Conservation (phyloP, 2,113 vertebrate genomes). For the Xerus inauris region DNA sequence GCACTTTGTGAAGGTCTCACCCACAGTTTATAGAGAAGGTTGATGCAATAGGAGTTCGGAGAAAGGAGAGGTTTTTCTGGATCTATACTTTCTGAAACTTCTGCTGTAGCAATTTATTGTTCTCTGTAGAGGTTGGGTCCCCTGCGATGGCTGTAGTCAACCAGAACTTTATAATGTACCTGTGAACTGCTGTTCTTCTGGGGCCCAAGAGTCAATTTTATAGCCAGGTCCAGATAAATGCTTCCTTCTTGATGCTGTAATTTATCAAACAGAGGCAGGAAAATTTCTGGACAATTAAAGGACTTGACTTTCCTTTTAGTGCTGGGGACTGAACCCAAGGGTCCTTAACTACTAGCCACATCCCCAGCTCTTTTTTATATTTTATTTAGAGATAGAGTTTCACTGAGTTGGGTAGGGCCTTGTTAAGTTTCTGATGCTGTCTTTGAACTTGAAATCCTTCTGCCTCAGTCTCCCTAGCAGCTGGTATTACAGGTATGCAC, state of each 20-base stretch:
- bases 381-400: too few relatives aligned
- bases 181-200: not conserved
- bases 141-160: not conserved
- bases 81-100: not conserved
- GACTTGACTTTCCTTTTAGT: not conserved
- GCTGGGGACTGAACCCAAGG: too few relatives aligned
- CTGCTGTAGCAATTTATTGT: not conserved
- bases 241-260: not conserved
- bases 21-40: not conserved
- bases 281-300: not conserved
- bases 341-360: too few relatives aligned
- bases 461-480: too few relatives aligned
- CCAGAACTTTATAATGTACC: not conserved
- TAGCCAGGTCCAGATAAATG: not conserved
- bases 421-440: too few relatives aligned
- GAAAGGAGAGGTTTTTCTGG: not conserved
- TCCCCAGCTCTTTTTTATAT: too few relatives aligned
- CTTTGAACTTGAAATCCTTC: too few relatives aligned
- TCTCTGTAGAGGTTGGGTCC: not conserved
- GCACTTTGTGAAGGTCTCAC: not conserved
- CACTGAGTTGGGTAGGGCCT: too few relatives aligned
- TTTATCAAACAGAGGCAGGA: constrained; percentile 1
- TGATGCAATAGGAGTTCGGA: not conserved
- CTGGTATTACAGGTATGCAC: too few relatives aligned
- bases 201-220: not conserved